These are phyloP conservation scores for Pardalotus punctatus DNA, from an alignment of 2,113 vertebrate genomes.

Conservation along the genomic window DNA sequence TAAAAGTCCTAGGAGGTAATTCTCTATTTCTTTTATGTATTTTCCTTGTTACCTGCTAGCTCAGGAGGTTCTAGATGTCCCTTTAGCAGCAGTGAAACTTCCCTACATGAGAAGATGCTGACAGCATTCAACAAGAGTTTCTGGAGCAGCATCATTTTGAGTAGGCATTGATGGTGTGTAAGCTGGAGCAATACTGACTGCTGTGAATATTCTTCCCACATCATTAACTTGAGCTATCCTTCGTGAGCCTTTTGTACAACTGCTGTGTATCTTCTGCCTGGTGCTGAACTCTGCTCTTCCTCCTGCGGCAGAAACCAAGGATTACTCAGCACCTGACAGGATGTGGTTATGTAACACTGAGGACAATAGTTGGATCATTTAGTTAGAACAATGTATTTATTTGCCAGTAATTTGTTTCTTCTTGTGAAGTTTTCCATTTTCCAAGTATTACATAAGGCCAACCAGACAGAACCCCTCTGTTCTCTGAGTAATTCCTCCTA, in stretches of 20 bases:
- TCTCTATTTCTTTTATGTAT: background rate
- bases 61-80: background rate
- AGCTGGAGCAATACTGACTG: background rate
- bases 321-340: background rate
- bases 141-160: background rate
- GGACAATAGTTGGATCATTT: background rate
- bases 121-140: background rate
- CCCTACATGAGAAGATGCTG: background rate
- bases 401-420: slow-evolving; percentile 7
- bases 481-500: slow-evolving; percentile 12
- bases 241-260: background rate
- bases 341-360: background rate
- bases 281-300: background rate
- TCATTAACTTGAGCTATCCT: background rate
- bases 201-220: background rate
- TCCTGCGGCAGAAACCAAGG: background rate
- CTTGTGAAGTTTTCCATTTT: background rate
- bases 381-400: background rate
- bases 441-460: background rate
- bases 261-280: background rate
- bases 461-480: background rate
- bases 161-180: background rate
- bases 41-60: background rate
- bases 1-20: background rate
- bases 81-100: background rate